Conservation (phyloP, 2,888 invertebrate species). For the Ormia ochracea region DNA sequence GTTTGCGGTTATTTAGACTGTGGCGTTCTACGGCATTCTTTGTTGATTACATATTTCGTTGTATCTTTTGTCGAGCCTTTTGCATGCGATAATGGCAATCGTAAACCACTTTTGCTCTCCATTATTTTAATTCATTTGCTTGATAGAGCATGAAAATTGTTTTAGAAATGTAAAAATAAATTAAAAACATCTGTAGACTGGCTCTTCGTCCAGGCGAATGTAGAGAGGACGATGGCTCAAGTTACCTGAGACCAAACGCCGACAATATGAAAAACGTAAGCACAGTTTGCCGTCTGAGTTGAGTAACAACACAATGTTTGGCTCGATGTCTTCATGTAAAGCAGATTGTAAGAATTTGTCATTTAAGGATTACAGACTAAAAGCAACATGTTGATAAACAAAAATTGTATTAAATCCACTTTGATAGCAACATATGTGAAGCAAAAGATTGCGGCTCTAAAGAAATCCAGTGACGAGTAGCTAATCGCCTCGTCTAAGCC, state of each 20-base stretch:
- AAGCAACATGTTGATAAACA: not conserved
- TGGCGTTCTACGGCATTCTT: not conserved
- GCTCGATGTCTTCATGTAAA: not conserved
- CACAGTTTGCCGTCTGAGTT: not conserved
- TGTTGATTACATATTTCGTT: not conserved
- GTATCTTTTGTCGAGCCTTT: constrained; percentile 37
- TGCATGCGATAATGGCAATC: constrained; percentile 55
- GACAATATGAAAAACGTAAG: constrained; percentile 24
- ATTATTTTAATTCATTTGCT: constrained; percentile 33
- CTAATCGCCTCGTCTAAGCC: too few relatives aligned
- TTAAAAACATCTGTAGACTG: not conserved
- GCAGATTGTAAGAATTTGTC: not conserved
- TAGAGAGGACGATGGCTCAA: not conserved
- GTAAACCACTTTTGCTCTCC: constrained; percentile 59
- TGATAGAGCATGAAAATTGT: constrained; percentile 46
- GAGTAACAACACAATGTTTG: not conserved
- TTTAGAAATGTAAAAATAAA: too few relatives aligned
- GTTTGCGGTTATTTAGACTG: constrained; percentile 31
- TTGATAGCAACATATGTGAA: too few relatives aligned
- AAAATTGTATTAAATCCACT: not conserved
- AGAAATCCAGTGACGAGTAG: too few relatives aligned
- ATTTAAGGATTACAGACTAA: not conserved
- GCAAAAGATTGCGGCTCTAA: too few relatives aligned
- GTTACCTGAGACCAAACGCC: constrained; percentile 23
- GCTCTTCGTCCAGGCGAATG: not conserved